Conservation (phyloP, 1,140 invertebrate species). For the Papilio glaucus region DNA sequence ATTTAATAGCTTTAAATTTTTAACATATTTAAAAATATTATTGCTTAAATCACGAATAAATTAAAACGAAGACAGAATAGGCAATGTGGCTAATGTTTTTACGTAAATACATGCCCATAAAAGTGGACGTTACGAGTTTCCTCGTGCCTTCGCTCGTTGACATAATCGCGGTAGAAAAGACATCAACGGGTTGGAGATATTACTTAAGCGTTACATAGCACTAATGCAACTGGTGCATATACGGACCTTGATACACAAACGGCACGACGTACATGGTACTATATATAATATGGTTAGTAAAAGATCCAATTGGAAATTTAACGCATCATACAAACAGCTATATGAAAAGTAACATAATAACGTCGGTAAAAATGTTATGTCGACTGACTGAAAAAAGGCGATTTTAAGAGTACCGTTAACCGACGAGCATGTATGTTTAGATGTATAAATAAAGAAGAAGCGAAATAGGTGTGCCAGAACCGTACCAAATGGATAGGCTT, state of each 20-base stretch:
- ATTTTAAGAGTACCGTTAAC: too few species aligned
- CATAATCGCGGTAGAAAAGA: conserved; percentile 45
- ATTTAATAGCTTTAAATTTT: not conserved
- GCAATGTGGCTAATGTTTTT: not conserved
- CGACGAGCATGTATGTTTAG: too few species aligned
- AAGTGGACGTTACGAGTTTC: conserved; percentile 15
- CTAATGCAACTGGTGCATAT: not conserved
- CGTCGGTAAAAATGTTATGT: too few species aligned
- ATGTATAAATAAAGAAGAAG: too few species aligned
- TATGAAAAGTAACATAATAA: too few species aligned
- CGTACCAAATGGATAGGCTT: too few species aligned
- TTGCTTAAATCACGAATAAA: not conserved
- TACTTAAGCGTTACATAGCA: conserved; percentile 34
- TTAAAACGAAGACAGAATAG: not conserved
- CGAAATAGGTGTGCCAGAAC: too few species aligned
- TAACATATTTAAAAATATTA: not conserved
- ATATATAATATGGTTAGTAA: too few species aligned
- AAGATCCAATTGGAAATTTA: too few species aligned
- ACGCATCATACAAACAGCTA: too few species aligned
- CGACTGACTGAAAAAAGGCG: too few species aligned
- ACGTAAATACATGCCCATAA: conserved; percentile 26
- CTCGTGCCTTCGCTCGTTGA: conserved; percentile 10
- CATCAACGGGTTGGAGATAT: conserved; percentile 40
- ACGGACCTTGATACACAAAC: not conserved
- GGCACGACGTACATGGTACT: too few species aligned